These are phyloP conservation scores for Hydropsyche betteni DNA, from an alignment of 2,888 invertebrate species.

Conservation along the genomic window DNA sequence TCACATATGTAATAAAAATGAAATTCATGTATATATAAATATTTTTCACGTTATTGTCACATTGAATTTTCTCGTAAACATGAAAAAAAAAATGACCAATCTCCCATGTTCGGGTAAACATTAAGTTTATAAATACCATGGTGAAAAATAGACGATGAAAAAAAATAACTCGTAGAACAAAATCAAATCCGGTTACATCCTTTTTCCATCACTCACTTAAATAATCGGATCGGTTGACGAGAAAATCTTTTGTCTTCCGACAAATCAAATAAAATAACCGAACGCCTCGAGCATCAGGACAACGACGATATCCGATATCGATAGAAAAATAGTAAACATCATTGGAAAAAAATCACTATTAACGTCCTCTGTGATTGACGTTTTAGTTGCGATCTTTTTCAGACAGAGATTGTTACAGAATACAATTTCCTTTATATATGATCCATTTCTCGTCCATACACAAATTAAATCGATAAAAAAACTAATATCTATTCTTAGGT, in stretches of 20 bases:
- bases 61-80: too few relatives aligned
- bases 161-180: not conserved
- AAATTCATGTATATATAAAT: too few relatives aligned
- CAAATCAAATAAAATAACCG: slow-evolving; percentile 24
- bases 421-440: not conserved
- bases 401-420: not conserved
- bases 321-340: not conserved
- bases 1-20: too few relatives aligned
- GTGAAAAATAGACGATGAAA: too few relatives aligned
- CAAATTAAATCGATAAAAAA: too few relatives aligned
- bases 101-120: too few relatives aligned
- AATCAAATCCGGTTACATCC: slow-evolving; percentile 14
- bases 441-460: too few relatives aligned
- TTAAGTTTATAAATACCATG: too few relatives aligned
- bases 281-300: slow-evolving; percentile 9
- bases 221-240: slow-evolving; percentile 19
- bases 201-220: slow-evolving; percentile 19
- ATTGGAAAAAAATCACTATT: not conserved
- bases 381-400: not conserved
- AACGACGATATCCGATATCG: slow-evolving; percentile 17
- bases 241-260: slow-evolving; percentile 9
- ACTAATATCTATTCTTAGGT: too few relatives aligned
- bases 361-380: not conserved
- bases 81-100: too few relatives aligned
- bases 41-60: too few relatives aligned